These are phyloP conservation scores for Etheostoma nigrum DNA, from an alignment of 2,797 vertebrate species.

Conservation along the genomic window DNA sequence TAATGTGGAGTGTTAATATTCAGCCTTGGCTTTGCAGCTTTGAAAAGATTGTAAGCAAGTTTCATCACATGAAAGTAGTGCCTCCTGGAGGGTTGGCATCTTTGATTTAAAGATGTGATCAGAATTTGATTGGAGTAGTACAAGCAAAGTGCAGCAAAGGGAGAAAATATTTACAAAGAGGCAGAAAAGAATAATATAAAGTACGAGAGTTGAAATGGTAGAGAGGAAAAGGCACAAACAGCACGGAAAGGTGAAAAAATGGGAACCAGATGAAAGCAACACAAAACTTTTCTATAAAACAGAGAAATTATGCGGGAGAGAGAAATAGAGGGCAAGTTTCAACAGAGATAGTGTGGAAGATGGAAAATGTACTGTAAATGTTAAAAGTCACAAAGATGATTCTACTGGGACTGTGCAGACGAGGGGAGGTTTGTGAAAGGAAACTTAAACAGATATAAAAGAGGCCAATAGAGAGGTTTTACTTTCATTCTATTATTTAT, in stretches of 20 bases:
- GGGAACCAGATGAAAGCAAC: conserved; percentile 54
- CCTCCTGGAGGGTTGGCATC: conserved; percentile 72
- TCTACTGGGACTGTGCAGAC: conserved; percentile 27
- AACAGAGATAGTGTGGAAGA: conserved; percentile 17
- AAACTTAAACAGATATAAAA: conserved; percentile 32
- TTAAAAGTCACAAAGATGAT: conserved; percentile 39
- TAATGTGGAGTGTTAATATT: conserved; percentile 74
- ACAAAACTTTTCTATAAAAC: conserved; percentile 32
- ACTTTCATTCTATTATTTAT: conserved; percentile 4
- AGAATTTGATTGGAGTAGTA: conserved; percentile 68
- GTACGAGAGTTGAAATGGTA: conserved; percentile 40
- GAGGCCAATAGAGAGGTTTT: conserved; percentile 20
- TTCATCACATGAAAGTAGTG: conserved; percentile 77
- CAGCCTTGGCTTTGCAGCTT: conserved; percentile 70
- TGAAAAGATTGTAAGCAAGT: conserved; percentile 76
- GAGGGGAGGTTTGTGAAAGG: conserved; percentile 24
- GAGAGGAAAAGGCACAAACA: conserved; percentile 44
- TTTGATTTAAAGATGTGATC: conserved; percentile 79
- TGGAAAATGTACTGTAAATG: conserved; percentile 17
- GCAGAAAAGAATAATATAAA: conserved; percentile 50
- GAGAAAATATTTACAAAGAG: conserved; percentile 48
- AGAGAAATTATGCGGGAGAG: conserved; percentile 37
- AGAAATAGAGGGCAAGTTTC: conserved; percentile 45
- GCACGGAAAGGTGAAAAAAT: conserved; percentile 24
- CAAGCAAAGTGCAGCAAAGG: conserved; percentile 47